These are phyloP conservation scores for Pseudoips prasinana DNA, from an alignment of 2,888 invertebrate species.

Conservation along the genomic window DNA sequence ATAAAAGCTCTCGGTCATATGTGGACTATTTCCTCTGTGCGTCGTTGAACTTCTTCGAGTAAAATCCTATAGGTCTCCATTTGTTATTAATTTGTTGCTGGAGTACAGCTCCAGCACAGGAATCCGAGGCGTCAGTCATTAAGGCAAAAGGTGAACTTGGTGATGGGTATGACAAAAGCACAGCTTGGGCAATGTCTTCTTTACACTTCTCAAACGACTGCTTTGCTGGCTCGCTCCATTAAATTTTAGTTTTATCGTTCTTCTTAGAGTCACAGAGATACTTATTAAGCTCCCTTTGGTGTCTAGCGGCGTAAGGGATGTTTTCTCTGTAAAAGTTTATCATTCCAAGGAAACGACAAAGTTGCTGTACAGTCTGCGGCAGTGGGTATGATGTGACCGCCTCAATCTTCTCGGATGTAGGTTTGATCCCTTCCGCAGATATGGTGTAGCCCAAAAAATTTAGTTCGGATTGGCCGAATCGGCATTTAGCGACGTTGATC, in stretches of 20 bases:
- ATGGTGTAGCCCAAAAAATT: slow-evolving; percentile 8
- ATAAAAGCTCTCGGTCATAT: slow-evolving; percentile 1
- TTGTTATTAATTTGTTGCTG: neutral
- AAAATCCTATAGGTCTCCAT: slow-evolving; percentile 4
- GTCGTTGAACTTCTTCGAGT: neutral
- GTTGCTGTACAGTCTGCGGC: slow-evolving; percentile 1
- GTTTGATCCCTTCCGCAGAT: slow-evolving; percentile 1
- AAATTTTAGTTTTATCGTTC: slow-evolving; percentile 4
- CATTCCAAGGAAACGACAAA: slow-evolving; percentile 3
- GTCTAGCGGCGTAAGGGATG: slow-evolving; percentile 2
- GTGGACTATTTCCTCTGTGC: slow-evolving; percentile 1
- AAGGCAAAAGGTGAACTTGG: slow-evolving; percentile 1
- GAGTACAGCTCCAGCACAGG: slow-evolving; percentile 2
- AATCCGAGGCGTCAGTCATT: slow-evolving; percentile 9
- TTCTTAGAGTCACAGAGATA: slow-evolving; percentile 6
- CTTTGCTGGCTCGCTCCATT: slow-evolving; percentile 2
- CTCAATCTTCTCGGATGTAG: slow-evolving; percentile 1
- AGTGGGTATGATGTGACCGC: neutral
- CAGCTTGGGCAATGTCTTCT: slow-evolving; percentile 1
- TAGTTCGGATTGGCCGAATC: slow-evolving; percentile 2
- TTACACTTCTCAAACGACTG: slow-evolving; percentile 8
- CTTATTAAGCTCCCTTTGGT: slow-evolving; percentile 3
- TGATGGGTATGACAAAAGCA: slow-evolving; percentile 4
- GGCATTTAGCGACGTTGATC: slow-evolving; percentile 6
- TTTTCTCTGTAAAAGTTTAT: slow-evolving; percentile 2